Percentiles rank a stretch among this genome's conserved stretches.
Evolutionary conservation across 92 coral and sea anemone species (phyloP).

Genomic region (Porites rus): DNA sequence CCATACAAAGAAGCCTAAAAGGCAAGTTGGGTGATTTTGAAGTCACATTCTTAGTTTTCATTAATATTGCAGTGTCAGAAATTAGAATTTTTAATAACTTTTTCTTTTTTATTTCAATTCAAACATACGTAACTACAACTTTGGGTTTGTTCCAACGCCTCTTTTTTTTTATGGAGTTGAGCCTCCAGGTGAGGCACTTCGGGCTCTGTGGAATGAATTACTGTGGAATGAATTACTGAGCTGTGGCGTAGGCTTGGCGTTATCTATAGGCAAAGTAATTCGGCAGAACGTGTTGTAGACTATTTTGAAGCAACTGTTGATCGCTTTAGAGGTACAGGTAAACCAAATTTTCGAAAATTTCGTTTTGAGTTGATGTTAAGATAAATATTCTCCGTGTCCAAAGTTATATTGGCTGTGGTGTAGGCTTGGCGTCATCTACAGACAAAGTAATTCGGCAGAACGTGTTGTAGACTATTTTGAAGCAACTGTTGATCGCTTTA

Average conservation of each 20-base stretch:
- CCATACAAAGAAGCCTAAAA: too few species aligned
- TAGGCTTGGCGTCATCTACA: constrained; percentile 26
- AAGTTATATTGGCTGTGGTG: constrained; percentile 27
- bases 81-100: too few species aligned
- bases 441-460: constrained; percentile 69
- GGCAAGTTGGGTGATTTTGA: too few species aligned
- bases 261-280: constrained; percentile 46
- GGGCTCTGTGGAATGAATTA: constrained; percentile 58
- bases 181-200: constrained; percentile 34
- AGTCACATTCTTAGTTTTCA: too few species aligned
- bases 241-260: background rate
- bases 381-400: background rate
- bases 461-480: constrained; percentile 50
- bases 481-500: constrained; percentile 44
- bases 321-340: background rate
- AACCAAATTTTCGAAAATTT: too few species aligned
- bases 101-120: background rate
- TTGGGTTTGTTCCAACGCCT: constrained; percentile 52
- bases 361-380: too few species aligned
- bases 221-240: constrained; percentile 47
- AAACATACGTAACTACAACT: constrained; percentile 40
- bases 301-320: constrained; percentile 59
- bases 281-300: constrained; percentile 40
- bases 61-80: too few species aligned
- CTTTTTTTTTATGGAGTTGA: constrained; percentile 45